Base-by-base conservation (phyloP, 2,888 invertebrate species). In the Ethmia dodecea region DNA sequence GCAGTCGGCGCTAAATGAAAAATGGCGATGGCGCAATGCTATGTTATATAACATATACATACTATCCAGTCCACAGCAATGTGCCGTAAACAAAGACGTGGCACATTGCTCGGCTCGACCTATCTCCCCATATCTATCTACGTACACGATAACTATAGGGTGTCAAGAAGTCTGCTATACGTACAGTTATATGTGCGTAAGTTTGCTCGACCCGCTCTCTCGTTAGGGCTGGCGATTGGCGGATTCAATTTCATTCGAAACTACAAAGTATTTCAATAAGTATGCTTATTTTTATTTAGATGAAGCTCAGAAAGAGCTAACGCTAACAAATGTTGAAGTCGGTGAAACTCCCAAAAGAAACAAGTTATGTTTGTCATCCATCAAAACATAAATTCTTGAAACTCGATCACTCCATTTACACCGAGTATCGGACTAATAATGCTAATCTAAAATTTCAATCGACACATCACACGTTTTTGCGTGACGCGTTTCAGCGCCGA, bases 41-140 rank as follows among this genome's bases (percentile, higher is more conserved):
- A 45, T n/a, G 32, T 37, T 42, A 32, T 39, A 38, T 39, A 43
- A 30, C n/a, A 22, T 35, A 42, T 42, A 43, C 31, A 28, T 34
- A 30, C 26, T 37, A 25, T 33, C 31, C 34, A 33, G 29, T 25
- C 43, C 47, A 49, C 49, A 54, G 53, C 48, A 51, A 39, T 33
- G 44, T 41, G 42, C 47, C 52, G 58, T 65, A 64, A 66, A 68
- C 60, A 60, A 61, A 58, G 53, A 42, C 30, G 45, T 45, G 46
- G 45, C 52, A 52, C 54, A 48, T 60, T 56, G 55, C 54, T 52
- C 65, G 62, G 60, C 53, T 64, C 65, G 61, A 63, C 60, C 64
- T 64, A 63, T 65, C 63, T 58, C 47, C 49, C 43, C 44, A 41
- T 42, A 20, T 3, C 2, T 30, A 30, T 13, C n/a, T 29, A 29